Conservation (phyloP, 2,888 invertebrate species). For the Andrena haemorrhoa region DNA sequence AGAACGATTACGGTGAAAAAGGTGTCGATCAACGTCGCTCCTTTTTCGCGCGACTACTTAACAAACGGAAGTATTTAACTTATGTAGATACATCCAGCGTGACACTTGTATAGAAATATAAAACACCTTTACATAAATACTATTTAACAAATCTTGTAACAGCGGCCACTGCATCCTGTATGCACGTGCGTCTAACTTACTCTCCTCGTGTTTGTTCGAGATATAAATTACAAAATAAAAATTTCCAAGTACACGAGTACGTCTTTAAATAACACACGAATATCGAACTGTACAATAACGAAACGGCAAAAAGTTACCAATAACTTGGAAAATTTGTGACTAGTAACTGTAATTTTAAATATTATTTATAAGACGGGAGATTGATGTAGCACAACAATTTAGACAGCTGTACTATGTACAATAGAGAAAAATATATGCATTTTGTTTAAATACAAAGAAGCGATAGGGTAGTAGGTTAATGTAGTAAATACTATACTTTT, state of each 20-base stretch:
- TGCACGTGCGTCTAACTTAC: background rate
- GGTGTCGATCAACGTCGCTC: background rate
- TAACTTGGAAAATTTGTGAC: slow-evolving; percentile 15
- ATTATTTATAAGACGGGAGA: slow-evolving; percentile 27
- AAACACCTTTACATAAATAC: slow-evolving; percentile 40
- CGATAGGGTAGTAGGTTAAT: slow-evolving; percentile 6
- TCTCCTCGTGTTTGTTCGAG: background rate
- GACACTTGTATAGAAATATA: slow-evolving; percentile 42
- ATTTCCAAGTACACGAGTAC: slow-evolving; percentile 13
- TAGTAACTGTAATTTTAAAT: slow-evolving; percentile 35
- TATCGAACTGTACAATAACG: slow-evolving; percentile 21
- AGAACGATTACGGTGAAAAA: background rate
- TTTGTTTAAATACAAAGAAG: slow-evolving; percentile 15
- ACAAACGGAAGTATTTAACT: background rate
- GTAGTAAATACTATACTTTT: slow-evolving; percentile 32
- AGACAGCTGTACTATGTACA: slow-evolving; percentile 40
- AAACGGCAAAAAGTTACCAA: background rate
- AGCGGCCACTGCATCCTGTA: slow-evolving; percentile 9
- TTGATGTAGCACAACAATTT: slow-evolving; percentile 7
- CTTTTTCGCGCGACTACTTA: slow-evolving; percentile 3
- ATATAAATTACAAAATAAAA: slow-evolving; percentile 23
- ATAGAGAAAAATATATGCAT: slow-evolving; percentile 18
- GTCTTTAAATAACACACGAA: slow-evolving; percentile 23
- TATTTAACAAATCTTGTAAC: slow-evolving; percentile 35
- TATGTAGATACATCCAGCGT: slow-evolving; percentile 2